Percentiles rank a stretch among this genome's conserved stretches.
phyloP scores from a whole-genome alignment of 2,113 vertebrate species.

The Neomonachus schauinslandi region DNA sequence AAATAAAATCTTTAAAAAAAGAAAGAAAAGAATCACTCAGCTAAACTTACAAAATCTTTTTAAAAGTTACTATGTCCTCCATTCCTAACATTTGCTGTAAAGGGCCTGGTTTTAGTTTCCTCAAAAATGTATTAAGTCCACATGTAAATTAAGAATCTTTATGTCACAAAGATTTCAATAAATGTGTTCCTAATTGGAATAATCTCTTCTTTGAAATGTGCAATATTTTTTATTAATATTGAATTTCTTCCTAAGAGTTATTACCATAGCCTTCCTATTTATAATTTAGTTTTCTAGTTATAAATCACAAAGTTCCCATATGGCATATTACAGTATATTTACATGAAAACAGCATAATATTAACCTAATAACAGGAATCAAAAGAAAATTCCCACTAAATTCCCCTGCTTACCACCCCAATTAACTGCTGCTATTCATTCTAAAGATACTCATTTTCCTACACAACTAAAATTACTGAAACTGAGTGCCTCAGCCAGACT shows the following conservation, averaged over 20 bases:
- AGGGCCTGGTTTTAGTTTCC: background rate
- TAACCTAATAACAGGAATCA: slow-evolving; percentile 28
- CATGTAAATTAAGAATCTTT: slow-evolving; percentile 45
- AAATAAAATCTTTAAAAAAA: too few relatives aligned
- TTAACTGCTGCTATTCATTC: slow-evolving; percentile 40
- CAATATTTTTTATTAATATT: slow-evolving; percentile 28
- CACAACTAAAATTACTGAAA: slow-evolving; percentile 2
- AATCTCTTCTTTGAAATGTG: background rate
- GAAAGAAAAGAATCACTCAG: background rate
- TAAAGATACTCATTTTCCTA: slow-evolving; percentile 39
- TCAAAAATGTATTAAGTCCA: slow-evolving; percentile 27
- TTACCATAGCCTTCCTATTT: slow-evolving; percentile 15
- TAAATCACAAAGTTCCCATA: slow-evolving; percentile 53
- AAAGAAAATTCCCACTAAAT: slow-evolving; percentile 62
- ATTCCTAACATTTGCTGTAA: background rate
- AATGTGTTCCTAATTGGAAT: slow-evolving; percentile 42
- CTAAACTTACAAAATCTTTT: slow-evolving; percentile 40
- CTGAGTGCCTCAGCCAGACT: background rate
- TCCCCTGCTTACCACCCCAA: background rate
- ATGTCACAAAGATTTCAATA: slow-evolving; percentile 25
- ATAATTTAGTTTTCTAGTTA: slow-evolving; percentile 53
- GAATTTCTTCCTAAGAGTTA: slow-evolving; percentile 41
- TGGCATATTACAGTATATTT: slow-evolving; percentile 19
- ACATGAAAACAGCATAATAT: slow-evolving; percentile 28
- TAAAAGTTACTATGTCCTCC: background rate